These are phyloP conservation scores for Heliangelus exortis DNA, from an alignment of 2,797 vertebrate species.

Conservation along the genomic window DNA sequence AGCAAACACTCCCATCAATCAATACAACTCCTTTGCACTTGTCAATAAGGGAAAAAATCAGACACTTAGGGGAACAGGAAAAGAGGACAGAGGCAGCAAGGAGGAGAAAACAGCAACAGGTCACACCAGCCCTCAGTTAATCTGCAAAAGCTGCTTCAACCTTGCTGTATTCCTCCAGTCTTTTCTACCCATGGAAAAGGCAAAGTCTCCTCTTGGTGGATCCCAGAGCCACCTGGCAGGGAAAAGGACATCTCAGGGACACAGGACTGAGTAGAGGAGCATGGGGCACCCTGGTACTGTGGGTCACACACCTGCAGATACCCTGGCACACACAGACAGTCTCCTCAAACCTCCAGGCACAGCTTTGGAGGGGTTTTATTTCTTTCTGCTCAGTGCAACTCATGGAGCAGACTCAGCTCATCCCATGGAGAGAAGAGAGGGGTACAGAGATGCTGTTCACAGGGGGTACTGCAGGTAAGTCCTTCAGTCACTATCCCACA, in stretches of 20 bases:
- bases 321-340: neutral
- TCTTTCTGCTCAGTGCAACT: neutral
- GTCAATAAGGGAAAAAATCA: neutral
- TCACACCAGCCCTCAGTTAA: neutral
- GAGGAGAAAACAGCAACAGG: neutral
- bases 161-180: no score
- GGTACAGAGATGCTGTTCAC: rapidly evolving
- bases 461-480: neutral
- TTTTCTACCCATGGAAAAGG: neutral
- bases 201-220: neutral
- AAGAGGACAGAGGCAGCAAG: neutral
- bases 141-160: neutral
- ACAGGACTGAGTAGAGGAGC: no score
- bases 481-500: neutral
- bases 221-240: neutral
- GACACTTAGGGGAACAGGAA: neutral
- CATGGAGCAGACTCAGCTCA: neutral
- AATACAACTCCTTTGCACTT: neutral
- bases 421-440: neutral
- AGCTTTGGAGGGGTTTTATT: neutral
- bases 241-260: neutral
- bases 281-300: neutral
- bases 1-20: neutral
- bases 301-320: neutral
- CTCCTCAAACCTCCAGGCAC: no score